Evolutionary conservation across 2,797 vertebrate genomes (phyloP).

Genomic region (Perdix hodgsoniae): DNA sequence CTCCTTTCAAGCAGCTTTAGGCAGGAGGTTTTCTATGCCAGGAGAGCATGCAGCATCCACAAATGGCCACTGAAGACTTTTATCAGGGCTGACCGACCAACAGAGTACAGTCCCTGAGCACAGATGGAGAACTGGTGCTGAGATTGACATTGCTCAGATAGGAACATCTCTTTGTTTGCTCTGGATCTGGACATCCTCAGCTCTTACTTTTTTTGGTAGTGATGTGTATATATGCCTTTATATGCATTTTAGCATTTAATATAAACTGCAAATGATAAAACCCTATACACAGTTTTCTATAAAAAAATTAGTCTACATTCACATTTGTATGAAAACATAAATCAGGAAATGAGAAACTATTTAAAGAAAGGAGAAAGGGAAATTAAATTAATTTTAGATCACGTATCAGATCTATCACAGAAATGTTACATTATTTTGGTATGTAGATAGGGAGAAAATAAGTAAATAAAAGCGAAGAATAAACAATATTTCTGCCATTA

Average conservation of each 20-base stretch:
- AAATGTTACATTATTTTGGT: neutral
- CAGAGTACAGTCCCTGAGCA: neutral
- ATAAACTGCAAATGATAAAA: neutral
- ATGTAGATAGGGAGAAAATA: neutral
- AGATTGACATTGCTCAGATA: neutral
- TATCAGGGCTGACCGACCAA: accelerated
- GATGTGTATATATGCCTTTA: neutral
- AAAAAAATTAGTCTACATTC: neutral
- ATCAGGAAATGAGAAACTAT: neutral
- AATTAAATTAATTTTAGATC: neutral
- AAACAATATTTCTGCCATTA: neutral
- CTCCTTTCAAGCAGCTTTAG: neutral
- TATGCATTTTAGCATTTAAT: neutral
- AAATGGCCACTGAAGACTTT: neutral
- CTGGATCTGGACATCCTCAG: neutral
- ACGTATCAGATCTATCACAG: neutral
- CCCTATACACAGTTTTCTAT: neutral
- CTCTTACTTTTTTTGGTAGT: neutral
- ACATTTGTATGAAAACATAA: neutral
- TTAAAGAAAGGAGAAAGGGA: neutral
- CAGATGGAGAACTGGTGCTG: neutral
- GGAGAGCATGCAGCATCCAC: neutral
- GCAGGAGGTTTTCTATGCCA: neutral
- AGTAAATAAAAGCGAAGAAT: neutral
- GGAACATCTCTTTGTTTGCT: neutral